Evolutionary conservation across 2,888 invertebrate genomes (phyloP), one percentile per base, ranked within the genome.

Genomic region (Ethmia dodecea): DNA sequence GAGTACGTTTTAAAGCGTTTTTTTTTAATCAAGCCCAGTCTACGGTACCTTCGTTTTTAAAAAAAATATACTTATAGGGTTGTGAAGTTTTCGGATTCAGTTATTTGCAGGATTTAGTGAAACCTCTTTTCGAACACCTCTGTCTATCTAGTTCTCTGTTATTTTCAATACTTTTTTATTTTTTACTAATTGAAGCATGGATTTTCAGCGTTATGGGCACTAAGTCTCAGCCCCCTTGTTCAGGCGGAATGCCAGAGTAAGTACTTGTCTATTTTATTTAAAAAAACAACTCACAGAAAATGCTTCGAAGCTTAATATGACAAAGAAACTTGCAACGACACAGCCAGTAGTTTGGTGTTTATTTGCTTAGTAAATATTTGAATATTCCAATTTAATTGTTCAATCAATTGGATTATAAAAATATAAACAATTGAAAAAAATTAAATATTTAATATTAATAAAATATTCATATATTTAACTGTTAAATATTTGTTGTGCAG

Each of bases 171-270:
- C 39, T 43, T 42, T 63, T 62, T 57, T 66, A 69, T 72, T 64
- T 76, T 71, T 68, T 69, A 84, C 84, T 84, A 86, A 84, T 74
- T 63, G 58, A 65, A 69, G 86, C 86, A 84, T 86, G 84, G 79
- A 69, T 84, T 86, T 86, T 83, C 87, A 87, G 87, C 86, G 62
- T 77, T 87, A 65, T 86, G 86, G 86, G 83, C 79, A 55, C 69
- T 87, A 75, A 73, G 72, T 67, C 71, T 86, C 66, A 76, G 76
- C 68, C 84, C 86, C 44, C 74, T 86, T 65, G 79, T 86, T 47
- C 80, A 80, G 73, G 84, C 86, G 63, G 84, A 87, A 79, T 87
- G 87, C 77, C 86, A 87, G 61, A 86, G 87, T 87, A 76, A 86
- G 86, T 86, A 84, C 53, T 52, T 40, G 45, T 45, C 47, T 42